Evolutionary conservation across 92 coral and sea anemone genomes (phyloP).

Genomic region (Epizoanthus illoricatus): DNA sequence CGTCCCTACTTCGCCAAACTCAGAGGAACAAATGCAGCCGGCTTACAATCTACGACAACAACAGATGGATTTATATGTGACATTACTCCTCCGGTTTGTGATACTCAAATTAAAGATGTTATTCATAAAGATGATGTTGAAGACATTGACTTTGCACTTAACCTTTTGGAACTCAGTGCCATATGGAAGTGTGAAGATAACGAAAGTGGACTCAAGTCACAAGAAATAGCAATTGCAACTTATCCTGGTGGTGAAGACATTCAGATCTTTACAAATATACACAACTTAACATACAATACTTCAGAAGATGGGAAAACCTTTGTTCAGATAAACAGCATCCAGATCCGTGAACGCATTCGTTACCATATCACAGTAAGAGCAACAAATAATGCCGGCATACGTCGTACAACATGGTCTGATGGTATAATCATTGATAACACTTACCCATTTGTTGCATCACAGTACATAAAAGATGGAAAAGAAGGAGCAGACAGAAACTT

Average conservation of each 20-base stretch:
- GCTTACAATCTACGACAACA: conserved; percentile 51
- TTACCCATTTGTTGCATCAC: conserved; percentile 65
- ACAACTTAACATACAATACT: conserved; percentile 38
- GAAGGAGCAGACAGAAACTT: conserved; percentile 68
- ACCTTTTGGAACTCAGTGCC: conserved; percentile 56
- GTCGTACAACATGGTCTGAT: conserved; percentile 63
- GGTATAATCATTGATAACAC: conserved; percentile 78
- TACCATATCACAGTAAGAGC: conserved; percentile 71
- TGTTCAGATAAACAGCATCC: no score
- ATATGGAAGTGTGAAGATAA: conserved; percentile 69
- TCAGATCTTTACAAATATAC: conserved; percentile 35
- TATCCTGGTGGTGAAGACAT: conserved; percentile 72
- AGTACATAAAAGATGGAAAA: conserved; percentile 72
- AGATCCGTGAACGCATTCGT: conserved; percentile 47
- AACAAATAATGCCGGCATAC: conserved; percentile 66
- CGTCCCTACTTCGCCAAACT: conserved; percentile 50
- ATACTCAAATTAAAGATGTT: conserved; percentile 57
- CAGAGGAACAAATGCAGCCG: conserved; percentile 81
- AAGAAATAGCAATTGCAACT: conserved; percentile 66
- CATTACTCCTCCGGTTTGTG: conserved; percentile 62
- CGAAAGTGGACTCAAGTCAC: conserved; percentile 74
- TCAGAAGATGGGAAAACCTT: conserved; percentile 21
- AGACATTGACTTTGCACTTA: conserved; percentile 68
- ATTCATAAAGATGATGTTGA: conserved; percentile 37
- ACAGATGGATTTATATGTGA: conserved; percentile 78